Evolutionary conservation across 2,888 invertebrate species (phyloP), one percentile per base, ranked within the genome.

Genomic region (Ormyrus thymus): DNA sequence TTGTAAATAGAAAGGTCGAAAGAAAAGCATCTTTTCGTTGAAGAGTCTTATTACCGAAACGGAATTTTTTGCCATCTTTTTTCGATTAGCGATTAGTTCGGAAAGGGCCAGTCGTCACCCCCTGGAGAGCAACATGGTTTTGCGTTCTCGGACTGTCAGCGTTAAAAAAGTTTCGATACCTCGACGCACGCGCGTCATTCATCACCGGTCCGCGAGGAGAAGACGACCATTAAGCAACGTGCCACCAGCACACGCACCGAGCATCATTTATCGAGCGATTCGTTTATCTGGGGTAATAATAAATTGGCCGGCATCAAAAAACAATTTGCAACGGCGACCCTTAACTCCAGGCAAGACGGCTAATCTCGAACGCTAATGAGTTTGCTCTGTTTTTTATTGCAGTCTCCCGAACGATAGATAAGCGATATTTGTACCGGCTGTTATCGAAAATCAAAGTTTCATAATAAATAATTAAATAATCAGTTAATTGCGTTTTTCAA

Each of bases 261-360:
- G 68, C 68, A 69, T 76, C 64, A 64, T 55, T 78, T 79, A 79
- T 65, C 65, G 59, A 43, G 55, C 45, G 61, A 58, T 74, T 64
- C 64, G 48, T 50, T 73, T 62, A 70, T 58, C 64, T 58, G 55
- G 10, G 62, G 66, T 62, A 76, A 72, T 76, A 65, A 76, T 76
- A 71, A 68, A 76, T 73, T 45, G 58, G 46, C 51, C n/a, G 6
- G 29, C 15, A 10, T n/a, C 29, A 45, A 45, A 75, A 46, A 71
- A 51, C 58, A 71, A 15, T 55, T 61, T 55, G 55, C 58, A 65
- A 71, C 58, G 56, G 10, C 29, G 29, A 29, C 29, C 29, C 29
- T 29, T 29, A 29, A 29, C 29, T 29, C 29, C 29, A 29, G 48
- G 10, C 1, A 9, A 46, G 11, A 29, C 29, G 29, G 13, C 68